phyloP scores from a whole-genome alignment of 2,113 vertebrate genomes.

The Ailuropoda melanoleuca region DNA sequence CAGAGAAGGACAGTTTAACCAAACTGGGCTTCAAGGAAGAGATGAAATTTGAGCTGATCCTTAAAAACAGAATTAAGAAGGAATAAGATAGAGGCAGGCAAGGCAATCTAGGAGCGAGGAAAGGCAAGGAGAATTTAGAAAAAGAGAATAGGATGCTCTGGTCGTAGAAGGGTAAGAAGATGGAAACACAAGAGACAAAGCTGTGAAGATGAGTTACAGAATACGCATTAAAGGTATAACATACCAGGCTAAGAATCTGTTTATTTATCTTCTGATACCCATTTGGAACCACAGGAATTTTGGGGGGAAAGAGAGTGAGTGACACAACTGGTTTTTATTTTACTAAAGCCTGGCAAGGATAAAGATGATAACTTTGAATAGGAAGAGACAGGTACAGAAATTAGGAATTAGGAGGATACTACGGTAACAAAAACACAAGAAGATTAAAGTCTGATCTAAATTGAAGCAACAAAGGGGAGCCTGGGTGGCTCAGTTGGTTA shows the following conservation, averaged over 20 bases:
- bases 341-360: neutral
- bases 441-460: constrained; percentile 5
- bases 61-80: neutral
- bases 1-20: neutral
- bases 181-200: neutral
- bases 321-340: constrained; percentile 9
- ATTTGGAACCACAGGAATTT: neutral
- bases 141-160: neutral
- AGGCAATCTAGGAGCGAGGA: neutral
- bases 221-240: neutral
- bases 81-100: neutral
- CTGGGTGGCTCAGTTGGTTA: neutral
- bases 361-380: neutral
- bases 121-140: neutral
- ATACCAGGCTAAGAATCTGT: neutral
- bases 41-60: neutral
- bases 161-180: neutral
- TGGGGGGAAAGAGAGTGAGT: neutral
- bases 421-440: neutral
- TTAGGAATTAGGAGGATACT: neutral
- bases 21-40: neutral
- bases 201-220: neutral
- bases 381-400: neutral
- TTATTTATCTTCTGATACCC: neutral
- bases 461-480: neutral